Evolutionary conservation across 2,888 invertebrate genomes (phyloP), one percentile per base, ranked within the genome.

Genomic region (Polyploca ridens): DNA sequence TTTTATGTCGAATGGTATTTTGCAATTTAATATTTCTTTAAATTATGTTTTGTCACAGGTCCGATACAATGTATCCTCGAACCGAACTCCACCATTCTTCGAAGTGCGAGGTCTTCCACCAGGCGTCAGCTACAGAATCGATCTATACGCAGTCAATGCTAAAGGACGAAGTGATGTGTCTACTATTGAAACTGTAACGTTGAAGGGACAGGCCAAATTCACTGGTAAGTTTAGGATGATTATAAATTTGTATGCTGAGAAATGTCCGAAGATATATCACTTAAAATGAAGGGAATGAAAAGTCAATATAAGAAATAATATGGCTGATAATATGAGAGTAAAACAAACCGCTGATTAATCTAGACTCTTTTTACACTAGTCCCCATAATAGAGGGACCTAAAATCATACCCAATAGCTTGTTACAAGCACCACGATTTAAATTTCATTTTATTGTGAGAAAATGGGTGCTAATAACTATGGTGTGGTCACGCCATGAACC

Each of bases 151-250:
- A 5, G 96, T 97, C 81, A 98, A 98, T 90, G 97, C 97, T 63
- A 98, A 98, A 85, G 98, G 98, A 61, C 94, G 96, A 66, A 98
- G 98, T 79, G 98, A 98, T 75, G 96, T 98, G 44, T 95, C 96
- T 64, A 95, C 97, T 65, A 96, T 98, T 69, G 98, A 98, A 85
- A 97, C 97, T 57, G 97, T 98, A 76, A 97, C 97, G 11, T 95
- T 98, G 83, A 97, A 97, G 84, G 98, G 98, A 74, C 97, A 97
- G 78, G 97, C 98, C 65, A 98, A 98, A 90, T 97, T 96, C 86
- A 97, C 97, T 87, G 97, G 98, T 98, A 85, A 95, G 86, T 73
- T 44, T 11, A 14, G 13, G 44, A n/a, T 14, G 3, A 19, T 57
- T 44, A 14, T 14, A 44, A 14, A 44, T 5, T 41, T 41, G 0